These are phyloP conservation scores for Bergia sp. DNA, from an alignment of 92 coral and sea anemone species.

Conservation along the genomic window DNA sequence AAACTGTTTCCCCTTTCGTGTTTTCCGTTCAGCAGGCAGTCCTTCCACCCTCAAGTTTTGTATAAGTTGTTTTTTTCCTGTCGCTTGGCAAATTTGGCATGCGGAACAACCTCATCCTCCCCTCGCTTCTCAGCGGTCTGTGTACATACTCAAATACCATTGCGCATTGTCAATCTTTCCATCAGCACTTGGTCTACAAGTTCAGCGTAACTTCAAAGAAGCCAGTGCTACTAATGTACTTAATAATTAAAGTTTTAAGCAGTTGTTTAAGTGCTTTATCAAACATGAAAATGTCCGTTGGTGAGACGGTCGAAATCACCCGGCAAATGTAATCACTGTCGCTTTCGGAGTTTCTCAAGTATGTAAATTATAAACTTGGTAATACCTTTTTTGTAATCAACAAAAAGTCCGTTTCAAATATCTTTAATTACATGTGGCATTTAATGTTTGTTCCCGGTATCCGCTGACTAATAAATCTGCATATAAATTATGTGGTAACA, in stretches of 20 bases:
- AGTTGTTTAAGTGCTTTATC: neutral
- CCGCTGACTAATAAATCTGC: neutral
- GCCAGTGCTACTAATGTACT: neutral
- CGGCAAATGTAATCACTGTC: neutral
- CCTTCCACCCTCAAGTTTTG: neutral
- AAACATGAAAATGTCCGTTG: neutral
- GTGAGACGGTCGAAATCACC: neutral
- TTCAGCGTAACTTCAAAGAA: neutral
- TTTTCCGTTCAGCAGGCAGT: neutral
- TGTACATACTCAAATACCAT: constrained; percentile 12
- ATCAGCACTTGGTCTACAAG: neutral
- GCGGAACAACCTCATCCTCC: neutral
- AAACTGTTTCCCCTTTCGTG: neutral
- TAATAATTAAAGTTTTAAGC: neutral
- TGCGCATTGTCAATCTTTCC: neutral
- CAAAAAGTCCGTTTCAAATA: neutral
- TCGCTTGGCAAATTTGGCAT: neutral
- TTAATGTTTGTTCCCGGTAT: neutral
- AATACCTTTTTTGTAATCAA: constrained; percentile 7
- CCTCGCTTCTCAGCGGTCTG: neutral
- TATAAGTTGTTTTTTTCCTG: neutral
- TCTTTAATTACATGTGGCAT: neutral
- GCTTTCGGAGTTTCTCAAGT: neutral
- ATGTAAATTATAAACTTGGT: constrained; percentile 1
- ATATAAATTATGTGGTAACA: neutral